Evolutionary conservation across 2,888 invertebrate species (phyloP), one percentile per base, ranked within the genome.

Genomic region (Calephelis perditalis): DNA sequence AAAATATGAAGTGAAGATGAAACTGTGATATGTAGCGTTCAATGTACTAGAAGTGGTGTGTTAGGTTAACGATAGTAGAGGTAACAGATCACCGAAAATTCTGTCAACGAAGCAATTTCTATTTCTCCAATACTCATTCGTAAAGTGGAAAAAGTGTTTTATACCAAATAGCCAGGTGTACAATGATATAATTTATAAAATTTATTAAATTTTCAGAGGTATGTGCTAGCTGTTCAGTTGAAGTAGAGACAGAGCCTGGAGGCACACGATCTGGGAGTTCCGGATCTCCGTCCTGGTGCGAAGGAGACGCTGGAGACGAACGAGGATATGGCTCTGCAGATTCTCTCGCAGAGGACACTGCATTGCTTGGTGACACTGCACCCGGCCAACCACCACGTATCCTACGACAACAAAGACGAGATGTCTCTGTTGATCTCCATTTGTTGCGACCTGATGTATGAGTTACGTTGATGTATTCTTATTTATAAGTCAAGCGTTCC

Each of bases 301-400:
- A 92, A 63, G 92, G 91, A 54, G 91, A 87, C 26, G 89, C 84
- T 6, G 91, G 79, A 8, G 86, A 84, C 65, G 86, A 86, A 73
- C 80, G 86, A 44, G 92, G 91, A 55, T 92, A 92, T 68, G 92
- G 91, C 56, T 91, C 91, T 60, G 91, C 84, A 2, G 91, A 91
- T 76, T 91, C 91, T 58, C 78, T 87, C 73, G 92, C 81, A 68
- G 92, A 82, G 70, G 88, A 89, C 70, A 82, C 89, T 7, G 89
- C 89, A 57, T 74, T 89, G 65, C 80, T 89, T 15, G 86, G 87
- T 52, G 84, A 78, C 61, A 66, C 67, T 78, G 66, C 64, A 57
- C 64, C 71, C 26, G 75, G 75, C 56, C 81, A 74, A 55, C 72
- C 74, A 56, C 78, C 76, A 59, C 80, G 84, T 57, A 68, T 82